phyloP scores from a whole-genome alignment of 35 echinoderm and acorn worm genomes.

The Strongylocentrotus purpuratus region DNA sequence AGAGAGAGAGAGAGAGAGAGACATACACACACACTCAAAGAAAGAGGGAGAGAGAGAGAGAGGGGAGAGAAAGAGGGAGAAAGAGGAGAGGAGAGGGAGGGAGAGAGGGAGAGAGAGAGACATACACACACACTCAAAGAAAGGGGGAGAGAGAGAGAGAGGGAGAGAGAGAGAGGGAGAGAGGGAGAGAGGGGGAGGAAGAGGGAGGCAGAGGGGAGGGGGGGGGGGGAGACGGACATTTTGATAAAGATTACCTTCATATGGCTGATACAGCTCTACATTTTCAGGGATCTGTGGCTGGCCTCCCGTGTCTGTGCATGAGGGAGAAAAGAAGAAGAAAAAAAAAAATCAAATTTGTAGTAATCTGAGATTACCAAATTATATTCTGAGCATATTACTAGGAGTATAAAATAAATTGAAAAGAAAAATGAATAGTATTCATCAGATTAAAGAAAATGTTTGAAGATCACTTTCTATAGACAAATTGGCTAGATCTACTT shows the following conservation, averaged over 20 bases:
- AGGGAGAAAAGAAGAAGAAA: background rate
- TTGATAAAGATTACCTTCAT: conserved; percentile 55
- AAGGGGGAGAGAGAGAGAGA: too few species aligned
- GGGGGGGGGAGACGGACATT: too few species aligned
- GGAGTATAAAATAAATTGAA: background rate
- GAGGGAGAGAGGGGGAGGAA: too few species aligned
- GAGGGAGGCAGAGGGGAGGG: too few species aligned
- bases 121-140: too few species aligned
- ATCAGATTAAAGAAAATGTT: background rate
- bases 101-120: too few species aligned
- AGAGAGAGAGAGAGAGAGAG: background rate
- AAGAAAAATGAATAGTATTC: too few species aligned
- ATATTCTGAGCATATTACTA: background rate
- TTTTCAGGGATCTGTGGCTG: conserved; percentile 51
- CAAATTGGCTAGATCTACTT: background rate
- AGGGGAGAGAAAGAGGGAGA: too few species aligned
- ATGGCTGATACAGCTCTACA: conserved; percentile 66
- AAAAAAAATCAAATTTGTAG: background rate
- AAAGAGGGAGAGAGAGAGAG: background rate
- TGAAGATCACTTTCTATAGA: background rate
- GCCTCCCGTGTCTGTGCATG: background rate
- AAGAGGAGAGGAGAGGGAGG: too few species aligned
- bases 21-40: background rate
- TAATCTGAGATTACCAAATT: background rate
- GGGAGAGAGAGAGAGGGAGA: too few species aligned